Conservation (phyloP, 2,113 vertebrate genomes). For the Lynx canadensis region DNA sequence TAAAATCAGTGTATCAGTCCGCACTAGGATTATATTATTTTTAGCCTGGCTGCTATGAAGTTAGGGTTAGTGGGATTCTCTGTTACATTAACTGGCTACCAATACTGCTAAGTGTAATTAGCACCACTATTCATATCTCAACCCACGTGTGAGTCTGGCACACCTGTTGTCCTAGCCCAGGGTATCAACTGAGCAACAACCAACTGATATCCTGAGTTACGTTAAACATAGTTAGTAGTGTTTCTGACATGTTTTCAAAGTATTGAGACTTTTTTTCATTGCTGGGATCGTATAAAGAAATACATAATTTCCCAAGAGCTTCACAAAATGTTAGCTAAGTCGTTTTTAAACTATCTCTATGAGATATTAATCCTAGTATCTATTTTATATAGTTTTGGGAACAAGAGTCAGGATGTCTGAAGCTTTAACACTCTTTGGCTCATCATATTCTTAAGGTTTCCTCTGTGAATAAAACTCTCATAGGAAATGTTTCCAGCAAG, state of each 20-base stretch:
- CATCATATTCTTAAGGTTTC: background rate
- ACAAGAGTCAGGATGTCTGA: background rate
- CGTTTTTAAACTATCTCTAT: background rate
- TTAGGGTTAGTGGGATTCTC: conserved; percentile 60
- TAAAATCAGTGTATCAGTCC: conserved; percentile 56
- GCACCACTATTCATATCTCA: conserved; percentile 71
- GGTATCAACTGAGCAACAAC: conserved; percentile 66
- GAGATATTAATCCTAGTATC: background rate
- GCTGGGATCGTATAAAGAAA: background rate
- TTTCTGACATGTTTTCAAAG: conserved; percentile 44
- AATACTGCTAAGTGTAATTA: conserved; percentile 65
- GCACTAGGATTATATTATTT: conserved; percentile 57
- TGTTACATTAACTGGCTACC: conserved; percentile 56
- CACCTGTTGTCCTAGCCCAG: conserved; percentile 65
- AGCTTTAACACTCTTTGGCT: background rate
- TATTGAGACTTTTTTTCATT: background rate
- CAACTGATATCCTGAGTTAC: conserved; percentile 53
- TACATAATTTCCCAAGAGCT: background rate
- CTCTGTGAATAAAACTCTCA: background rate
- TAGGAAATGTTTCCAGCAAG: background rate
- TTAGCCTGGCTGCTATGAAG: conserved; percentile 53
- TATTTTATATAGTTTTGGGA: background rate
- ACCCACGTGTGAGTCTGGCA: conserved; percentile 62
- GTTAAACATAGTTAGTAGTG: conserved; percentile 45
- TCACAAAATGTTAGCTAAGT: background rate